Conservation (phyloP, 35 echinoderm and acorn worm species). For the Heliocidaris erythrogramma region DNA sequence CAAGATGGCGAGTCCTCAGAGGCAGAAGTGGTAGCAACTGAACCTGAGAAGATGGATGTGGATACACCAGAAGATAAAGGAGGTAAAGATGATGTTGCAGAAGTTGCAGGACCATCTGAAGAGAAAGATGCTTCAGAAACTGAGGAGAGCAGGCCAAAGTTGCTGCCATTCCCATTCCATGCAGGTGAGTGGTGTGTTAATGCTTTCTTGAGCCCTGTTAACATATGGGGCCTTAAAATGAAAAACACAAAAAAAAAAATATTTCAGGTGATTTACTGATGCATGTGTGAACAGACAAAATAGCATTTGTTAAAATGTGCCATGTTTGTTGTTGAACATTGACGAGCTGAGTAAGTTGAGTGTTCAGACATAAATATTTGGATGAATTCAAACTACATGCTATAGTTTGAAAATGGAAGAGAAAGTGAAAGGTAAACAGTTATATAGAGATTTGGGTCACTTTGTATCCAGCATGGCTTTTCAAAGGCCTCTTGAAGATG, state of each 20-base stretch:
- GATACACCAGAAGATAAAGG: constrained; percentile 30
- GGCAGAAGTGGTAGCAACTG: neutral
- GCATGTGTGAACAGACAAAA: too few relatives aligned
- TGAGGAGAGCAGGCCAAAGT: neutral
- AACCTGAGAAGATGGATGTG: constrained; percentile 50
- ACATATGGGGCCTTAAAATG: neutral
- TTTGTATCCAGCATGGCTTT: neutral
- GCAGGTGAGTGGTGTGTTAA: constrained; percentile 47
- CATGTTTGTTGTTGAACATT: too few relatives aligned
- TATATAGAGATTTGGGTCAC: neutral
- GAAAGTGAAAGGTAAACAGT: too few relatives aligned
- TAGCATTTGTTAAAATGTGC: too few relatives aligned
- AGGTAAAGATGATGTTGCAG: neutral
- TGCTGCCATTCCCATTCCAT: constrained; percentile 69
- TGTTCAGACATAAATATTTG: too few relatives aligned
- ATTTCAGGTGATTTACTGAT: too few relatives aligned
- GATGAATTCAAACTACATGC: too few relatives aligned
- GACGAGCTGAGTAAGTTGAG: too few relatives aligned
- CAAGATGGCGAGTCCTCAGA: neutral
- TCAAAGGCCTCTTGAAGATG: neutral
- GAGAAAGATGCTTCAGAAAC: neutral
- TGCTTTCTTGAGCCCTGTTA: neutral
- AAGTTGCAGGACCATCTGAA: neutral
- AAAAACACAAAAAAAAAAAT: too few relatives aligned
- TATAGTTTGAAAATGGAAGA: too few relatives aligned